Evolutionary conservation across 2,888 invertebrate genomes (phyloP).

Genomic region (Seladonia tumulorum): DNA sequence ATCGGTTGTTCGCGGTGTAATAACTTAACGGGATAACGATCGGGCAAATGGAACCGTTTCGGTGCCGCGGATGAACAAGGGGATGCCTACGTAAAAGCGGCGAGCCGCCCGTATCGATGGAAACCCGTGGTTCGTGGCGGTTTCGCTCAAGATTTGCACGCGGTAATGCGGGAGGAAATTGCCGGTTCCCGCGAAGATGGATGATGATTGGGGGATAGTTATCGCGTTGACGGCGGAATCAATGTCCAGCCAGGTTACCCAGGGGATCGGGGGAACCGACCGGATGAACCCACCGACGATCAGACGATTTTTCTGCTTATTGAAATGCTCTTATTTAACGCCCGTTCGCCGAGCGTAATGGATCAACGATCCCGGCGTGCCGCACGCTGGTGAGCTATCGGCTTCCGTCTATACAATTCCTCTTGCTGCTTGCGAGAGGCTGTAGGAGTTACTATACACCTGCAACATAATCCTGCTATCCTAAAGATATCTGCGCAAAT

Average conservation of each 20-base stretch:
- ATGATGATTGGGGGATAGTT: slow-evolving; percentile 14
- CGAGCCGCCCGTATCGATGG: background rate
- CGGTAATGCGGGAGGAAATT: slow-evolving; percentile 18
- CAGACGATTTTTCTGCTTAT: background rate
- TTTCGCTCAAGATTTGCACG: background rate
- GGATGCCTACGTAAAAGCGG: background rate
- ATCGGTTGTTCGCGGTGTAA: slow-evolving; percentile 27
- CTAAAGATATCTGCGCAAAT: background rate
- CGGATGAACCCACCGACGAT: background rate
- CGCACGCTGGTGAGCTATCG: background rate
- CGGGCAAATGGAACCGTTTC: slow-evolving; percentile 14
- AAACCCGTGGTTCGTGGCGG: background rate
- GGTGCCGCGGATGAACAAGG: slow-evolving; percentile 9
- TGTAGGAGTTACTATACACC: background rate
- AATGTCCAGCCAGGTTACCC: background rate
- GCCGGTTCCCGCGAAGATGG: slow-evolving; percentile 13
- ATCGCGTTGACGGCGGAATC: slow-evolving; percentile 19
- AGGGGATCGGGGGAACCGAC: background rate
- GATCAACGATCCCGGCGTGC: background rate
- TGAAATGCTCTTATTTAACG: slow-evolving; percentile 1
- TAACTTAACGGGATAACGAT: slow-evolving; percentile 34
- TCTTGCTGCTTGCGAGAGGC: background rate
- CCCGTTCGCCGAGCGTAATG: background rate
- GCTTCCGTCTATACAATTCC: background rate
- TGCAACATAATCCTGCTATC: background rate